A percentile compares a stretch with the other conserved stretches of the same genome.
Evolutionary conservation across 2,888 invertebrate species (phyloP).

Genomic region (Agriopis leucophaearia): DNA sequence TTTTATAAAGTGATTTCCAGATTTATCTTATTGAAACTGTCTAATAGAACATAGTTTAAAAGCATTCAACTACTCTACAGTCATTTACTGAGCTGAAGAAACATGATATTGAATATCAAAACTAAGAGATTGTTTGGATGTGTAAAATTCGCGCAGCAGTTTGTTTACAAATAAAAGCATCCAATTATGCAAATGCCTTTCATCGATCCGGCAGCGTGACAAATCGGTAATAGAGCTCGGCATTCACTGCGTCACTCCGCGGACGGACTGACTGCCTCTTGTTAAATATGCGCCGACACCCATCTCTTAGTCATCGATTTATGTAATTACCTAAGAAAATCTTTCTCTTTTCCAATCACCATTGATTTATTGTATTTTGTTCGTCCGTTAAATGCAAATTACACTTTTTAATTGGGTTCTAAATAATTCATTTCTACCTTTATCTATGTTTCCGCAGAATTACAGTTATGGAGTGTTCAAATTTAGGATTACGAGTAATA

Average conservation of each 20-base stretch:
- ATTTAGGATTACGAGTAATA: too few relatives aligned
- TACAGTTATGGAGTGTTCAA: too few relatives aligned
- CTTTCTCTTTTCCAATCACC: constrained; percentile 29
- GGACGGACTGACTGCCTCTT: constrained; percentile 14
- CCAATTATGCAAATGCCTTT: constrained; percentile 40
- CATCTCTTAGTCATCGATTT: constrained; percentile 24
- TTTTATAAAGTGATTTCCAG: too few relatives aligned
- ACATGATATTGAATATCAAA: background rate
- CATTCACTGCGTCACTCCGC: constrained; percentile 21
- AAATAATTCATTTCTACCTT: background rate
- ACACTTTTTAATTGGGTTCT: background rate
- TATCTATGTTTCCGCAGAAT: too few relatives aligned
- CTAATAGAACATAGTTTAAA: too few relatives aligned
- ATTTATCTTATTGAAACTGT: too few relatives aligned
- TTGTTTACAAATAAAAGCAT: constrained; percentile 44
- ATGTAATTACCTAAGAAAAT: constrained; percentile 28
- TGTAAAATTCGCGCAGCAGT: constrained; percentile 15
- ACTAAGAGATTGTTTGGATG: background rate
- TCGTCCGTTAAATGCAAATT: background rate
- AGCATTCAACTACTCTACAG: too few relatives aligned
- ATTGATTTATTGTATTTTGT: background rate
- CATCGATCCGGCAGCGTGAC: constrained; percentile 27
- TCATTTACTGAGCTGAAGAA: too few relatives aligned
- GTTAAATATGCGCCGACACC: constrained; percentile 25
- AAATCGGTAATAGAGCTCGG: constrained; percentile 33